phyloP scores from a whole-genome alignment of 2,113 vertebrate genomes.

The Ranitomeya imitator region DNA sequence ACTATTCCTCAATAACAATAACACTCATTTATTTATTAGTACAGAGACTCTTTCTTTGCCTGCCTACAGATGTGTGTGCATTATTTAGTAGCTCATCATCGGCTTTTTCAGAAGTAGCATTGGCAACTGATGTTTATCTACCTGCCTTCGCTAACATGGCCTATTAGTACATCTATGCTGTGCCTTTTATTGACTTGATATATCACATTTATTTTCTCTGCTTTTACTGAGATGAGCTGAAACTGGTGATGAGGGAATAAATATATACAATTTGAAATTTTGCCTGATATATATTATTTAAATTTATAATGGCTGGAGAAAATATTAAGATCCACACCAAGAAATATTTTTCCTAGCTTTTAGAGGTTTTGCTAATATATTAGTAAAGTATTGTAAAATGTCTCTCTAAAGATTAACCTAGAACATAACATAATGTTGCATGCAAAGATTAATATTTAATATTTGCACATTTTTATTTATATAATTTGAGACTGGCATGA shows the following conservation, averaged over 20 bases:
- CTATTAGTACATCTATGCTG: background rate
- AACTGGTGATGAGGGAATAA: background rate
- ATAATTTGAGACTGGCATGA: too few species aligned
- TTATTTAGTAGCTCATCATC: constrained; percentile 47
- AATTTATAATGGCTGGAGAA: background rate
- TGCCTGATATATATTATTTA: constrained; percentile 2
- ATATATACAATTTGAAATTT: background rate
- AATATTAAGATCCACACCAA: background rate
- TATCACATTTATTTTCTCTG: background rate
- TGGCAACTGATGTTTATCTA: constrained; percentile 34
- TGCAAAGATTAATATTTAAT: background rate
- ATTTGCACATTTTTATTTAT: background rate
- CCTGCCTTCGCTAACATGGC: background rate
- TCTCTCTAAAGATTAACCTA: background rate
- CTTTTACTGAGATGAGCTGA: background rate
- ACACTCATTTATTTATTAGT: constrained; percentile 44
- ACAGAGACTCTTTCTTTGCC: background rate
- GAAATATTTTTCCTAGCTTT: background rate
- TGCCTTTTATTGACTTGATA: constrained; percentile 19
- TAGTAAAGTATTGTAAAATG: constrained; percentile 15
- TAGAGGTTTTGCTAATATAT: background rate
- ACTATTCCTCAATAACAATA: constrained; percentile 42
- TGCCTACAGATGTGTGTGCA: constrained; percentile 34
- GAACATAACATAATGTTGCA: background rate
- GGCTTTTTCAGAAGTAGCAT: background rate